Evolutionary conservation across 2,113 vertebrate genomes (phyloP).

Genomic region (Corythoichthys intestinalis): DNA sequence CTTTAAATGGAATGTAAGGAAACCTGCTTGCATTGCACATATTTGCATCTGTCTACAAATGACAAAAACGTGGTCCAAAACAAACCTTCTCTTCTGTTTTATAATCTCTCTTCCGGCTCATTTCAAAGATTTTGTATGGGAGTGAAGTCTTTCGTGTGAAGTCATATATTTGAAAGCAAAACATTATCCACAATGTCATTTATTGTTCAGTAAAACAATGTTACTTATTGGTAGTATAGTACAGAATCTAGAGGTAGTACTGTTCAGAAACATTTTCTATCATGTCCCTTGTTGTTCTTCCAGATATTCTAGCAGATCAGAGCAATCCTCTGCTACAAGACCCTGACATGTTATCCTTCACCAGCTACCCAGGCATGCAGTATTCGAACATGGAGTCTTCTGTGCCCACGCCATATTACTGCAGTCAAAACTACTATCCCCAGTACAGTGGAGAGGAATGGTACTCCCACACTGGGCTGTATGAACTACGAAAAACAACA

Average conservation of each 20-base stretch:
- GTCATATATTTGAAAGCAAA: neutral
- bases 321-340: conserved; percentile 81
- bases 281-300: conserved; percentile 8
- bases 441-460: conserved; percentile 87
- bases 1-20: too few species aligned
- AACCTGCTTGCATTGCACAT: too few species aligned
- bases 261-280: neutral
- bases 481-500: conserved; percentile 83
- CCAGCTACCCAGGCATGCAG: conserved; percentile 78
- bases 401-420: conserved; percentile 82
- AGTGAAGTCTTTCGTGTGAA: neutral
- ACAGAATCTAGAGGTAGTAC: too few species aligned
- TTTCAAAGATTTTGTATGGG: neutral
- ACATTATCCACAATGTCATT: too few species aligned
- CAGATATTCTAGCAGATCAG: conserved; percentile 87
- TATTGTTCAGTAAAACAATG: neutral
- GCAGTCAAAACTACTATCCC: conserved; percentile 83
- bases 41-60: too few species aligned
- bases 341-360: conserved; percentile 80
- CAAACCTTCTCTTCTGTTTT: neutral
- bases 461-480: conserved; percentile 81
- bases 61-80: too few species aligned
- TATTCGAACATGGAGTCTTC: conserved; percentile 81
- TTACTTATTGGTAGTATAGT: neutral
- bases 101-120: neutral